These are phyloP conservation scores for Eolophus roseicapilla DNA, from an alignment of 2,113 vertebrate genomes.

Conservation along the genomic window DNA sequence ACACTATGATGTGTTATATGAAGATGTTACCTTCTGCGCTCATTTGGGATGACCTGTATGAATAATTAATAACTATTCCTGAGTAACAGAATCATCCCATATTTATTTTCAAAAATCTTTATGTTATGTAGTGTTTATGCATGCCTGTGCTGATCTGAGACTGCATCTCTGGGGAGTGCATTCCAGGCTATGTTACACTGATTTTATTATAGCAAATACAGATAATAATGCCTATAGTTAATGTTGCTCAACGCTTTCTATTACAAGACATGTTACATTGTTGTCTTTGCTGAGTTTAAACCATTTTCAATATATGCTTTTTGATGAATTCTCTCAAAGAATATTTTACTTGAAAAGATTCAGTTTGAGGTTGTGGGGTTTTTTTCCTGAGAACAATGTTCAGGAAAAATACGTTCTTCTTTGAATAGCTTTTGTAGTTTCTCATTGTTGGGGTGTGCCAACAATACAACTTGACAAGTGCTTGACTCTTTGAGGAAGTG, in stretches of 20 bases:
- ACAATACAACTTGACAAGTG: not conserved
- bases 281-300: not conserved
- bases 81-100: not conserved
- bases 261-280: not conserved
- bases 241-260: rapidly evolving
- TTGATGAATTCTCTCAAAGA: not conserved
- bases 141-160: not conserved
- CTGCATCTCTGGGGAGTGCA: not conserved
- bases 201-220: not conserved
- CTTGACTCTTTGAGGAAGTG: not conserved
- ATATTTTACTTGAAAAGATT: not conserved
- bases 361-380: not conserved
- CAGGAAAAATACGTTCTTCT: not conserved
- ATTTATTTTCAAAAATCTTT: not conserved
- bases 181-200: not conserved
- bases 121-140: not conserved
- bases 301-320: not conserved
- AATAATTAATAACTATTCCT: not conserved
- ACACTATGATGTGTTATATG: not conserved
- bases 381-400: not conserved
- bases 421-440: constrained; percentile 3
- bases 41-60: not conserved
- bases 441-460: not conserved
- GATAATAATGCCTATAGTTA: not conserved
- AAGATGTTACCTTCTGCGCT: not conserved